Conservation (phyloP, 1,140 invertebrate genomes). For the Mya arenaria region DNA sequence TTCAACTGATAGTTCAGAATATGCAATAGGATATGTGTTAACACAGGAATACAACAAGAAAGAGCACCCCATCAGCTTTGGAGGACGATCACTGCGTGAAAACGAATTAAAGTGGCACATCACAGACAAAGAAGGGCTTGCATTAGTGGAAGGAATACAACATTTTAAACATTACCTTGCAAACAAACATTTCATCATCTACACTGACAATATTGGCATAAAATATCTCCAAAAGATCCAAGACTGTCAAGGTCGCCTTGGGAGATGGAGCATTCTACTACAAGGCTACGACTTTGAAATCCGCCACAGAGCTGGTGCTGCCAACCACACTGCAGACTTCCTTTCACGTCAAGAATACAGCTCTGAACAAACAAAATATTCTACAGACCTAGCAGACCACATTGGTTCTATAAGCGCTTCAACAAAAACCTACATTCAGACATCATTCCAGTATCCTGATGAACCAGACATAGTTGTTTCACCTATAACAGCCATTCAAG, state of each 20-base stretch:
- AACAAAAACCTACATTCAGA: too few relatives aligned
- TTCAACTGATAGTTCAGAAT: slow-evolving; percentile 57
- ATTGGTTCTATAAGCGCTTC: too few relatives aligned
- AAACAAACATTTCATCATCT: slow-evolving; percentile 16
- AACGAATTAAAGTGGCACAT: slow-evolving; percentile 46
- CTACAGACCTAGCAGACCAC: too few relatives aligned
- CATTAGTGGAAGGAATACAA: slow-evolving; percentile 31
- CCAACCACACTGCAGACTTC: slow-evolving; percentile 18
- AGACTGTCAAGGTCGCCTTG: background rate
- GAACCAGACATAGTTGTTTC: too few relatives aligned
- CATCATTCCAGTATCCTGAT: too few relatives aligned
- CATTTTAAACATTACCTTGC: slow-evolving; percentile 34
- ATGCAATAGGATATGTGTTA: slow-evolving; percentile 48
- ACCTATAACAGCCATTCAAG: too few relatives aligned
- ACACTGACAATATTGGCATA: slow-evolving; percentile 46
- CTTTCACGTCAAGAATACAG: too few relatives aligned
- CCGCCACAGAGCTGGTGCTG: background rate
- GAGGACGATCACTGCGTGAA: slow-evolving; percentile 40
- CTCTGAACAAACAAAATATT: too few relatives aligned
- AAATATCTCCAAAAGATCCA: slow-evolving; percentile 33
- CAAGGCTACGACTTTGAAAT: slow-evolving; percentile 29
- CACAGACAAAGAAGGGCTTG: slow-evolving; percentile 45
- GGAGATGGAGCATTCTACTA: slow-evolving; percentile 44
- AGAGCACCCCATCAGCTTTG: slow-evolving; percentile 58
- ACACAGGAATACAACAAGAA: slow-evolving; percentile 40